Evolutionary conservation across 2,113 vertebrate species (phyloP).

Genomic region (Pardalotus punctatus): DNA sequence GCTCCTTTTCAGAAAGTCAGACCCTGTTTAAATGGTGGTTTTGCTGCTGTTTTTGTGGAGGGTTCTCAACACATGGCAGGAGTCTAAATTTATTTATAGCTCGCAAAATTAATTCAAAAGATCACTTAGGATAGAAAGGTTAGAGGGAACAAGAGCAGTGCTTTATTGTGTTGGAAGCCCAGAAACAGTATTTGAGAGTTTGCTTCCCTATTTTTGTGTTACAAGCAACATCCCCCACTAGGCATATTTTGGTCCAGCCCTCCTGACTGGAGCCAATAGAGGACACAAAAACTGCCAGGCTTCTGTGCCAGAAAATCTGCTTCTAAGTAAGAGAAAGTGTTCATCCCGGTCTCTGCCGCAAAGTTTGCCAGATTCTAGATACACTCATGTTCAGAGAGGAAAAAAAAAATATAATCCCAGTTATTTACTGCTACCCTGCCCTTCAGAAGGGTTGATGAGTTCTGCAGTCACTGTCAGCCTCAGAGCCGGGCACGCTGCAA

Average conservation of each 20-base stretch:
- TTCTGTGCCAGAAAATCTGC: not conserved
- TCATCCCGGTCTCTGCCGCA: not conserved
- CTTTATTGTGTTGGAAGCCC: not conserved
- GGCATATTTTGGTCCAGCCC: not conserved
- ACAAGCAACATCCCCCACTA: not conserved
- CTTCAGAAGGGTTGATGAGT: not conserved
- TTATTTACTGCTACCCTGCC: not conserved
- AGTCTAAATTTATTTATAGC: not conserved
- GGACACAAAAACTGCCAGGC: not conserved
- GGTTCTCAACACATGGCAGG: not conserved
- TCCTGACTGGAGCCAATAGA: not conserved
- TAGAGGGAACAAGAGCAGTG: not conserved
- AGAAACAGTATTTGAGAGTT: not conserved
- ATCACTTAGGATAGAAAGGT: not conserved
- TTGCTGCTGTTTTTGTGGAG: not conserved
- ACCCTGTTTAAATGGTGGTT: not conserved
- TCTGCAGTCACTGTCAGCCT: not conserved
- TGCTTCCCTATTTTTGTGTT: not conserved
- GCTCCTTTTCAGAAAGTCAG: not conserved
- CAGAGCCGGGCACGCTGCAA: not conserved
- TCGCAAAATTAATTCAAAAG: not conserved
- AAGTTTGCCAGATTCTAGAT: not conserved
- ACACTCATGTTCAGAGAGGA: not conserved
- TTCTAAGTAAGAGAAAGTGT: not conserved
- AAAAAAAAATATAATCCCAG: fast-evolving